A percentile compares a stretch with the other conserved stretches of the same genome.
phyloP scores from a whole-genome alignment of 2,888 invertebrate genomes.

The Conomelus anceps region DNA sequence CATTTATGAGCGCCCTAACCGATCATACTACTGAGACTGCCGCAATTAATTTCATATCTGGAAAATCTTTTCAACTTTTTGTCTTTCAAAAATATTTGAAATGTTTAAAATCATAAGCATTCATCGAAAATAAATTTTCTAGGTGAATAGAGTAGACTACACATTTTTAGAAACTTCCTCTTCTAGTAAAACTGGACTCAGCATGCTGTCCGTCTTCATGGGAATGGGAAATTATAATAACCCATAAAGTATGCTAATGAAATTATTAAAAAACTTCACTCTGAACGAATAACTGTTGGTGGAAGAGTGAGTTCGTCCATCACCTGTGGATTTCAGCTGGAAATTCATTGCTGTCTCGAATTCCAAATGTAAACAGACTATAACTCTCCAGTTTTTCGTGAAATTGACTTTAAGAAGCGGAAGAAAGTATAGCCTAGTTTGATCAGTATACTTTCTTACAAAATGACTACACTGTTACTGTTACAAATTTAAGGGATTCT shows the following conservation, averaged over 20 bases:
- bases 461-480: neutral
- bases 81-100: too few relatives aligned
- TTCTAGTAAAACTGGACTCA: neutral
- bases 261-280: neutral
- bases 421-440: neutral
- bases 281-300: neutral
- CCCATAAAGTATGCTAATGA: neutral
- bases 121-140: neutral
- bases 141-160: neutral
- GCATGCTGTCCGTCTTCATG: neutral
- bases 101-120: neutral
- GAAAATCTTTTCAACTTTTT: too few relatives aligned
- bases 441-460: neutral
- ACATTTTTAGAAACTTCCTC: neutral
- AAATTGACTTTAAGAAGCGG: neutral
- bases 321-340: neutral
- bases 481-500: neutral
- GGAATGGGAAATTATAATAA: neutral
- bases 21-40: too few relatives aligned
- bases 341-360: neutral
- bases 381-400: neutral
- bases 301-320: neutral
- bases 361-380: neutral
- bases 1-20: too few relatives aligned
- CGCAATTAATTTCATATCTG: too few relatives aligned